Conservation (phyloP, 2,888 invertebrate genomes). For the Rutpela maculata region DNA sequence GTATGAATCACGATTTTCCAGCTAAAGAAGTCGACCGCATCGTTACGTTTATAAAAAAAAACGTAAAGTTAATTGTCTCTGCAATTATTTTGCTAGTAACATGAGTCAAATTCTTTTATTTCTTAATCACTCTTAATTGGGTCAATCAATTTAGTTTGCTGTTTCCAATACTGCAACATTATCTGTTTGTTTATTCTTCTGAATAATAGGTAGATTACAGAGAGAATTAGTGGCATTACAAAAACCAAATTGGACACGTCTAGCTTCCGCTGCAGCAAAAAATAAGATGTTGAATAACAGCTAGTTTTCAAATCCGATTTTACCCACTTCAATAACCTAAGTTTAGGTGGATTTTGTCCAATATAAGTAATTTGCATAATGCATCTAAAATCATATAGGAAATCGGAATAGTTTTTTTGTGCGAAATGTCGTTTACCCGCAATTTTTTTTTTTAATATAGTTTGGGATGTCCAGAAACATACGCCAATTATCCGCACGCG, state of each 20-base stretch:
- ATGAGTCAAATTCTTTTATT: conserved; percentile 38
- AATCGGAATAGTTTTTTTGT: too few species aligned
- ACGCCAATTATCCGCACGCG: too few species aligned
- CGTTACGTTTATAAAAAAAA: conserved; percentile 27
- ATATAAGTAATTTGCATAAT: too few species aligned
- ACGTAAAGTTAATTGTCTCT: background rate
- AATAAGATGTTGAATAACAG: background rate
- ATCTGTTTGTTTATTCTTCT: conserved; percentile 17
- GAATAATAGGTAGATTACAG: conserved; percentile 11
- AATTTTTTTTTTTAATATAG: too few species aligned
- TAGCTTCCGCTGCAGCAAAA: background rate
- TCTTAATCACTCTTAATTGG: conserved; percentile 29
- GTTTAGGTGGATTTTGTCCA: too few species aligned
- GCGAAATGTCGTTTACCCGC: too few species aligned
- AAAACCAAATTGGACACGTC: conserved; percentile 24
- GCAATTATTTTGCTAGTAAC: conserved; percentile 25
- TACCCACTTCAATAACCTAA: background rate
- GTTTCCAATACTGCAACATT: conserved; percentile 19
- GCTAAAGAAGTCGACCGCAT: conserved; percentile 34
- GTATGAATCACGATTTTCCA: conserved; percentile 59
- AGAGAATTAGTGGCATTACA: background rate
- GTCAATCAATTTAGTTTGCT: conserved; percentile 33
- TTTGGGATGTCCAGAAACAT: too few species aligned
- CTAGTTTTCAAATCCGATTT: background rate
- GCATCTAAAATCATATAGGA: too few species aligned